Conservation (phyloP, 35 echinoderm and acorn worm genomes). For the Hemicentrotus pulcherrimus region DNA sequence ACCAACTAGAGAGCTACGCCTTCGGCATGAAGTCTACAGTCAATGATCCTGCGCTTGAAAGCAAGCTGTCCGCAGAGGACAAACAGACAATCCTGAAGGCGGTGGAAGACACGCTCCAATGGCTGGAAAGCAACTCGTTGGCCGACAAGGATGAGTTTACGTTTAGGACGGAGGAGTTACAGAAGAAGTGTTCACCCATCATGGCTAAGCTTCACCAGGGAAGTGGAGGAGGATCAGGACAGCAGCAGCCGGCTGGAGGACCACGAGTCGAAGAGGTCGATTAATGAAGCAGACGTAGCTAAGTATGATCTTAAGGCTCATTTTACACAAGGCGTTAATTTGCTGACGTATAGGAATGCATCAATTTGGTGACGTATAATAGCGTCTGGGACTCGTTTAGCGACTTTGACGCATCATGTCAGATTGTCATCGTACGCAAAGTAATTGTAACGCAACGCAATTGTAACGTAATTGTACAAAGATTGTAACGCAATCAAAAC, state of each 20-base stretch:
- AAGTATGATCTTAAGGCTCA: no score
- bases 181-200: constrained; percentile 85
- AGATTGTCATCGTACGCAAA: no score
- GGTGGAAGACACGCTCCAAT: constrained; percentile 71
- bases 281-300: constrained; percentile 26
- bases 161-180: constrained; percentile 84
- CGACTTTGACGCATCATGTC: no score
- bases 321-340: no score
- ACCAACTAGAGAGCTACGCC: constrained; percentile 86
- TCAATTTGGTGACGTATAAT: no score
- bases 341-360: no score
- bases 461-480: no score
- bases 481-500: no score
- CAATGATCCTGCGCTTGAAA: constrained; percentile 64
- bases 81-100: constrained; percentile 73
- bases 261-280: constrained; percentile 95
- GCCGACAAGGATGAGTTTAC: constrained; percentile 88
- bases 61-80: constrained; percentile 65
- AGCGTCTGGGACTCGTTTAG: no score
- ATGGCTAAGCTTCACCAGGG: constrained; percentile 88
- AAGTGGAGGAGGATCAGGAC: not conserved
- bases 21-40: constrained; percentile 83
- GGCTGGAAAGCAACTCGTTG: constrained; percentile 85
- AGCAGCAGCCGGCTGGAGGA: constrained; percentile 38
- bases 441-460: no score